Conservation (phyloP, 2,888 invertebrate genomes). For the Cheilosia soror region DNA sequence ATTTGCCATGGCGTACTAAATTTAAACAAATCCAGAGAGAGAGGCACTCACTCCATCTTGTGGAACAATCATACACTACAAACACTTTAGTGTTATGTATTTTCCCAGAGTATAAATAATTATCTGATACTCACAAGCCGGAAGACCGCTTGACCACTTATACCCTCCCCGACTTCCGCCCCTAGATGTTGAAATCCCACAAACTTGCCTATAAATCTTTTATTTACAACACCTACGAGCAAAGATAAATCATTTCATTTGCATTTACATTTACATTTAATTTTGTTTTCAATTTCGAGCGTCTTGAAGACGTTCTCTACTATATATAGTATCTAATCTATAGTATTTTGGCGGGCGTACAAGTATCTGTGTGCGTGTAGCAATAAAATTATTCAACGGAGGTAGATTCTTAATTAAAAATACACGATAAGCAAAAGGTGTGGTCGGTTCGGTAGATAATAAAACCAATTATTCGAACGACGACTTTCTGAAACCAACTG, state of each 20-base stretch:
- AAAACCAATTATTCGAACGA: slow-evolving; percentile 5
- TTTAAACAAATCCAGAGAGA: neutral
- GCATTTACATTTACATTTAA: slow-evolving; percentile 11
- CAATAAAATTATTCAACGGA: slow-evolving; percentile 13
- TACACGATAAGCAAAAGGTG: slow-evolving; percentile 35
- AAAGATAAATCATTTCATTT: slow-evolving; percentile 29
- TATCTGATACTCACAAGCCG: slow-evolving; percentile 5
- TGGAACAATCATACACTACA: no score
- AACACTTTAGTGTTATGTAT: no score
- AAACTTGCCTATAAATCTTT: neutral
- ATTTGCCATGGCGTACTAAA: neutral
- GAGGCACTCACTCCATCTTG: no score
- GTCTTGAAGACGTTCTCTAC: slow-evolving; percentile 38
- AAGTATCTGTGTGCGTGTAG: neutral
- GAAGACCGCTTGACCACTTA: slow-evolving; percentile 1
- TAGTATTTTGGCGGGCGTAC: slow-evolving; percentile 14
- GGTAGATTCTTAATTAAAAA: slow-evolving; percentile 17
- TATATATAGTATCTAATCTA: neutral
- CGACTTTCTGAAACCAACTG: slow-evolving; percentile 24
- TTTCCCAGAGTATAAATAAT: neutral
- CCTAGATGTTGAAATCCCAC: neutral
- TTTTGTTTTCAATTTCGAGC: slow-evolving; percentile 3
- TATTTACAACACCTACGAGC: neutral
- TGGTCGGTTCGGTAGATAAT: neutral
- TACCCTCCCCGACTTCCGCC: neutral